Evolutionary conservation across 2,888 invertebrate species (phyloP).

Genomic region (Teleiodes luculella): DNA sequence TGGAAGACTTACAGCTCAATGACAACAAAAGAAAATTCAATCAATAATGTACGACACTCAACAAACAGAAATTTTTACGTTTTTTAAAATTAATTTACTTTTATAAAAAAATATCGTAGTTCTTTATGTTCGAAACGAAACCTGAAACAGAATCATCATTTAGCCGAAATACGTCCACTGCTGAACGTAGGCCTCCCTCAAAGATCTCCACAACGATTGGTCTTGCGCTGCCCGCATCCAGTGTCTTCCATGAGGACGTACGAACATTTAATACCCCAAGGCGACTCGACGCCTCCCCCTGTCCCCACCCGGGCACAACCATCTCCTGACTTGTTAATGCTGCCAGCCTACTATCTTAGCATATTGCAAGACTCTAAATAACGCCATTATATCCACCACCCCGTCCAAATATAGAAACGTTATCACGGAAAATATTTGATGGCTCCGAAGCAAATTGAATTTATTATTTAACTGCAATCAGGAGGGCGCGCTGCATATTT

Average conservation of each 20-base stretch:
- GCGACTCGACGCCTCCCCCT: slow-evolving; percentile 38
- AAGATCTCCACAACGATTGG: too few relatives aligned
- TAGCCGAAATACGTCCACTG: too few relatives aligned
- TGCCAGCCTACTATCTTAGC: slow-evolving; percentile 75
- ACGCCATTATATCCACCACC: slow-evolving; percentile 68
- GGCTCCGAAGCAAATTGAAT: slow-evolving; percentile 67
- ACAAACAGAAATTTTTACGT: too few relatives aligned
- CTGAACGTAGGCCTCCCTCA: too few relatives aligned
- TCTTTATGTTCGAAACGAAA: too few relatives aligned
- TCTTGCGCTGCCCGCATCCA: too few relatives aligned
- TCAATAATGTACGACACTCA: too few relatives aligned
- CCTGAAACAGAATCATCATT: too few relatives aligned
- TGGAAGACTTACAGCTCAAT: too few relatives aligned
- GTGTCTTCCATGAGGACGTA: neutral
- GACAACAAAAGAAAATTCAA: too few relatives aligned
- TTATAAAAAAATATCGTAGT: too few relatives aligned
- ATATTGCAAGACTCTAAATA: slow-evolving; percentile 77
- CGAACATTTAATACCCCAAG: slow-evolving; percentile 6
- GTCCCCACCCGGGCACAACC: slow-evolving; percentile 52
- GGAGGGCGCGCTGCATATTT: slow-evolving; percentile 40
- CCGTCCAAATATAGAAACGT: slow-evolving; percentile 65
- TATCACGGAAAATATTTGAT: slow-evolving; percentile 71
- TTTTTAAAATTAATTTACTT: too few relatives aligned
- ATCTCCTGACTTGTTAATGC: slow-evolving; percentile 78
- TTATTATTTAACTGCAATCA: slow-evolving; percentile 74